Percentiles rank a stretch among this genome's conserved stretches.
Conservation (phyloP, 2,888 invertebrate genomes). For the Nemotelus nigrinus region DNA sequence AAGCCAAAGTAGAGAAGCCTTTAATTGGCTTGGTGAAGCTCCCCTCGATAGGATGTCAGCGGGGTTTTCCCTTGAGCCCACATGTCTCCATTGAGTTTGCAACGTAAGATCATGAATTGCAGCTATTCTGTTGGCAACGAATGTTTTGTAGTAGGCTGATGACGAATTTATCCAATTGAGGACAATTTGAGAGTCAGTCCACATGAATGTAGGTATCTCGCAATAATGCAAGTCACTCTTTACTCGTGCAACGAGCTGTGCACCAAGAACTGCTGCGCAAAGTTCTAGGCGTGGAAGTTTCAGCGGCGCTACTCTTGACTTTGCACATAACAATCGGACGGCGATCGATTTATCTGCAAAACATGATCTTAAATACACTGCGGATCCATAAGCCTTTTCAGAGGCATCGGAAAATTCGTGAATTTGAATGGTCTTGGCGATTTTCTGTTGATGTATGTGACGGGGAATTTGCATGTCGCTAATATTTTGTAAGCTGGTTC, state of each 20-base stretch:
- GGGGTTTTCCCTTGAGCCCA: neutral
- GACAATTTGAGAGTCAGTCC: slow-evolving; percentile 7
- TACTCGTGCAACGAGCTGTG: too few relatives aligned
- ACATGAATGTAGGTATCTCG: neutral
- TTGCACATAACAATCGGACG: neutral
- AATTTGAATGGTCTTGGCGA: neutral
- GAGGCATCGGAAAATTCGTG: neutral
- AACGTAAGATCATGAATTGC: neutral
- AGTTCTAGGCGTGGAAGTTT: neutral
- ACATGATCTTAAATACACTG: neutral
- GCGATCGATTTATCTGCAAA: neutral
- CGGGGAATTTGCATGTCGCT: neutral
- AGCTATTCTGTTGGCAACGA: slow-evolving; percentile 11
- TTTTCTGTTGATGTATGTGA: neutral
- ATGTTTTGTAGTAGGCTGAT: slow-evolving; percentile 8
- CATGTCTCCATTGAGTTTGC: neutral
- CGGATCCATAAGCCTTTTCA: neutral
- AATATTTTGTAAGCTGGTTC: neutral
- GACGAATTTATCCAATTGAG: slow-evolving; percentile 3
- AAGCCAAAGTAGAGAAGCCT: neutral
- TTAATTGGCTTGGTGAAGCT: neutral
- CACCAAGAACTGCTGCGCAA: neutral
- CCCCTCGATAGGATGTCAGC: slow-evolving; percentile 25
- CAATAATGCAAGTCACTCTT: neutral
- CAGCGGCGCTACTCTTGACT: neutral